Evolutionary conservation across 2,113 vertebrate genomes (phyloP), one percentile per base, ranked within the genome.

Genomic region (Oreochromis spilurus): DNA sequence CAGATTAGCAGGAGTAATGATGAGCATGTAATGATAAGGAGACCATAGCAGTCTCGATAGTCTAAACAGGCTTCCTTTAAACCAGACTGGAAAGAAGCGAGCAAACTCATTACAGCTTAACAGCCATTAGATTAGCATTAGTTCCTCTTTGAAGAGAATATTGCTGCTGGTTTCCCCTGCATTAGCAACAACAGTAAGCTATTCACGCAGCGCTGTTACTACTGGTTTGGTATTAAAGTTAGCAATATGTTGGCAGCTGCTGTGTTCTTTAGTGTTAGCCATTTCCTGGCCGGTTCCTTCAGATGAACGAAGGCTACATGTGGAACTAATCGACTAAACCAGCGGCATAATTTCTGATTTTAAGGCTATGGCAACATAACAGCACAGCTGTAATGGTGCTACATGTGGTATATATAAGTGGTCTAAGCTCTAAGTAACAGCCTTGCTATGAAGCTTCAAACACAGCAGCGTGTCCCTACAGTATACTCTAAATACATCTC

Each of bases 1-100:
- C 94, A 95, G 95, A 96, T 96, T 96, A 96, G 94, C 91, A 92
- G 92, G 83, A 93, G 92, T 94, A 91, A 94, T 94, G 94, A 95
- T 96, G 91, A 95, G 93, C 93, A 90, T 94, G 94, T 93, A 94
- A 95, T 94, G 94, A 95, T 95, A 94, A 94, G 86, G 91, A 91
- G 92, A 93, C 93, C 92, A 84, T 86, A 79, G 93, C 92, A 84
- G 89, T 92, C 90, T 89, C 89, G 85, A 85, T 67, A 91, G 94
- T 92, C 93, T 87, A 88, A 95, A 94, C 94, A 93, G 93, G 88
- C 90, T 91, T 89, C 78, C 87, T 85, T 87, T 92, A 89, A 94
- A 94, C 89, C 89, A 85, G 16, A 83, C 91, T 91, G 90, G 84
- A 93, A 88, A 93, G 88, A 88, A 84, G 88, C 87, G 84, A 78